A percentile compares a stretch with the other conserved stretches of the same genome.
phyloP scores from a whole-genome alignment of 2,888 invertebrate genomes.

The Tetragnatha montana region DNA sequence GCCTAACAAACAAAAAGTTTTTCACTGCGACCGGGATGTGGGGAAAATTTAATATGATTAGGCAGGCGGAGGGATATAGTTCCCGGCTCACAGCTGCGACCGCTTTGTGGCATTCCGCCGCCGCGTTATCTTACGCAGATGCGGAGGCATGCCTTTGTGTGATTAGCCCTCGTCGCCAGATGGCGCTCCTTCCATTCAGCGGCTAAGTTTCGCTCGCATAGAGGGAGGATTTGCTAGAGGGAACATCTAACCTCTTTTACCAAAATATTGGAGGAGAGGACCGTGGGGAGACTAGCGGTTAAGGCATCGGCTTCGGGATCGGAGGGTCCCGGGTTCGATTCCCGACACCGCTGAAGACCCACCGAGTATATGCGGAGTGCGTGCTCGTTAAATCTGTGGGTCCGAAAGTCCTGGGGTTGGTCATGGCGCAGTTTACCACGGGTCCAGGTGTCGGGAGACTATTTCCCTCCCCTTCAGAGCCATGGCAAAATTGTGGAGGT shows the following conservation, averaged over 20 bases:
- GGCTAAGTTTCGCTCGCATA: conserved; percentile 36
- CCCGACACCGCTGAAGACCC: no score
- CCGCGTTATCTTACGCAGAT: conserved; percentile 61
- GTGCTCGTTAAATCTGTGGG: no score
- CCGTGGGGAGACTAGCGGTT: no score
- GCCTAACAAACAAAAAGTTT: conserved; percentile 66
- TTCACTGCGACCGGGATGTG: conserved; percentile 59
- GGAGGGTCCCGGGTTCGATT: no score
- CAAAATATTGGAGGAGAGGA: no score
- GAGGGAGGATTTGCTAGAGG: conserved; percentile 13
- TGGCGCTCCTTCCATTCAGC: conserved; percentile 51
- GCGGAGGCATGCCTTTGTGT: conserved; percentile 43
- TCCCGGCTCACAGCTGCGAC: conserved; percentile 68
- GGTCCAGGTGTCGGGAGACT: no score
- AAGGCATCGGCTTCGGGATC: no score
- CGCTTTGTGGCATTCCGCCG: conserved; percentile 39
- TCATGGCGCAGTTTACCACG: no score
- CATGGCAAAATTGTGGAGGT: no score
- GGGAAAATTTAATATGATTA: conserved; percentile 71
- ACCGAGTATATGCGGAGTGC: no score
- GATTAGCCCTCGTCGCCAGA: conserved; percentile 63
- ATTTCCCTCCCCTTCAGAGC: no score
- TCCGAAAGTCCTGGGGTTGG: no score
- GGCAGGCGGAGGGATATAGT: conserved; percentile 62
- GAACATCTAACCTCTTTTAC: neutral